phyloP scores from a whole-genome alignment of 1,140 invertebrate species.

The Hermatobates lingyangjiaoensis region DNA sequence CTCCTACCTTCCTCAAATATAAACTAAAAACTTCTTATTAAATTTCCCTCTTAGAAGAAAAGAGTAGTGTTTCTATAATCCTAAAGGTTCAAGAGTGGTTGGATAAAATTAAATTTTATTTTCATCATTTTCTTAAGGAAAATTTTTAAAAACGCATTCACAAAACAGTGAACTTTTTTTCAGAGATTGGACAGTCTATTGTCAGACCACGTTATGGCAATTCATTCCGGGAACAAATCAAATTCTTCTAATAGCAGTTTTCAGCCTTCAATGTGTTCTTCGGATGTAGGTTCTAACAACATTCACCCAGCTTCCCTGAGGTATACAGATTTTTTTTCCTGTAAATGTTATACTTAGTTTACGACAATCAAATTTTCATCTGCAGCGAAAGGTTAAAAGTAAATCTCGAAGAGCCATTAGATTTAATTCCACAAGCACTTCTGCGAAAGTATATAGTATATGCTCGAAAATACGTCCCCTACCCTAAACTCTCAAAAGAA shows the following conservation, averaged over 20 bases:
- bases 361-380: slow-evolving; percentile 11
- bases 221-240: slow-evolving; percentile 36
- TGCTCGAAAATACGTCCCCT: slow-evolving; percentile 62
- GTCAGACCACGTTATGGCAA: slow-evolving; percentile 60
- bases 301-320: background rate
- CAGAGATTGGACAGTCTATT: slow-evolving; percentile 52
- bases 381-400: slow-evolving; percentile 41
- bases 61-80: no score
- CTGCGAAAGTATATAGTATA: slow-evolving; percentile 83
- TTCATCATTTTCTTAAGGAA: no score
- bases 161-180: no score
- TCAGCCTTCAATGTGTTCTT: background rate
- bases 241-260: background rate
- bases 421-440: slow-evolving; percentile 50
- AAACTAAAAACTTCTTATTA: no score
- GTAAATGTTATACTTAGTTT: background rate
- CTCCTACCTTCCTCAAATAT: no score
- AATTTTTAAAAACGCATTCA: no score
- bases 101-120: no score
- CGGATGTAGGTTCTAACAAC: background rate
- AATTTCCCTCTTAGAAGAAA: no score
- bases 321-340: background rate
- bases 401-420: slow-evolving; percentile 35
- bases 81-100: no score
- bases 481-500: slow-evolving; percentile 49